These are phyloP conservation scores for Actinopyga echinites DNA, from an alignment of 53 echinoderm and acorn worm genomes.

Conservation along the genomic window DNA sequence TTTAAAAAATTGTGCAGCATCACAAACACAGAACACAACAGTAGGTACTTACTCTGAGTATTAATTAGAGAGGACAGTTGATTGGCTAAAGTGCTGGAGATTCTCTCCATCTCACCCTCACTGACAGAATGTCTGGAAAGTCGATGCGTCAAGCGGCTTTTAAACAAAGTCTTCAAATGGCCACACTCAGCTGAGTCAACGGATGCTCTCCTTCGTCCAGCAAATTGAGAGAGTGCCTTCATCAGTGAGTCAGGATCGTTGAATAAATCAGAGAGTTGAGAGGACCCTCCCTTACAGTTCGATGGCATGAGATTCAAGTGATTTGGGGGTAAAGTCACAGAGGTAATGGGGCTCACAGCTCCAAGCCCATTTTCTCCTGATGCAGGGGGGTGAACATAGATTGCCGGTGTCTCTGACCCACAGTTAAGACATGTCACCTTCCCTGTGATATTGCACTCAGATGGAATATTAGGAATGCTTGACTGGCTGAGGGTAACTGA, in stretches of 20 bases:
- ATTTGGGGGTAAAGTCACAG: conserved; percentile 12
- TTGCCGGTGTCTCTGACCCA: conserved; percentile 45
- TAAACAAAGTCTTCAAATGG: conserved; percentile 68
- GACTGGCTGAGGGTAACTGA: neutral
- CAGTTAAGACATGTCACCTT: conserved; percentile 40
- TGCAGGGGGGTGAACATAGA: conserved; percentile 24
- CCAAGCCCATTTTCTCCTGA: neutral
- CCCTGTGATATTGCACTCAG: conserved; percentile 43
- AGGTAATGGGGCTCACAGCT: neutral
- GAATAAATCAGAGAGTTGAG: neutral
- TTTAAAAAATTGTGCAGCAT: too few relatives aligned
- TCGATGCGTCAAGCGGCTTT: conserved; percentile 62
- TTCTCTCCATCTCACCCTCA: conserved; percentile 26
- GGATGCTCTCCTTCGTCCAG: conserved; percentile 62
- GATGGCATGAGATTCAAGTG: conserved; percentile 21
- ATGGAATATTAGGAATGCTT: conserved; percentile 15
- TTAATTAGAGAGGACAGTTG: conserved; percentile 34
- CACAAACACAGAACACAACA: too few relatives aligned
- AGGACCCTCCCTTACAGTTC: neutral
- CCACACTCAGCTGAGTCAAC: conserved; percentile 78
- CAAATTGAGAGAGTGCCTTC: conserved; percentile 44
- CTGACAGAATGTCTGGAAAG: conserved; percentile 80
- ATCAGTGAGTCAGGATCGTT: conserved; percentile 30
- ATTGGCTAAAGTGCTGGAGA: conserved; percentile 20
- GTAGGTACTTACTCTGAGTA: conserved; percentile 2